Percentiles rank a stretch among this genome's conserved stretches.
Conservation (phyloP, 2,888 invertebrate species). For the Lasioglossum lativentre region DNA sequence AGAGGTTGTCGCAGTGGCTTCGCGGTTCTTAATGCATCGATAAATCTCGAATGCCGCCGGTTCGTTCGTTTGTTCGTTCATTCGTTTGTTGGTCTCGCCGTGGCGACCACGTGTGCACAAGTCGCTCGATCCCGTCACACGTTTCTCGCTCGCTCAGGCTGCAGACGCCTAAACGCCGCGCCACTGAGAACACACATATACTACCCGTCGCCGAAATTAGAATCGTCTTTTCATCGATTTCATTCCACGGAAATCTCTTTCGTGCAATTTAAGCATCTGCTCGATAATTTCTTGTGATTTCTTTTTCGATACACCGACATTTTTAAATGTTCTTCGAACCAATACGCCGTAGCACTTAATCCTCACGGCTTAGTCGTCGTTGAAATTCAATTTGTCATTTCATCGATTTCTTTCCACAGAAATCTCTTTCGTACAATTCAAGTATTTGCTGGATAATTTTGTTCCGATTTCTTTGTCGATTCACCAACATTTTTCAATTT, state of each 20-base stretch:
- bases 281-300: neutral
- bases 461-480: no score
- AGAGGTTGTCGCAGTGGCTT: conserved; percentile 23
- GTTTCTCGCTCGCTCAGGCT: conserved; percentile 34
- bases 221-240: neutral
- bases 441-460: no score
- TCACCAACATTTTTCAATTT: no score
- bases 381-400: no score
- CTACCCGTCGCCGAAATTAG: neutral
- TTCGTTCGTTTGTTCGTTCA: conserved; percentile 34
- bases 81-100: conserved; percentile 27
- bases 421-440: no score
- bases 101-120: conserved; percentile 2
- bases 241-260: neutral
- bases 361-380: no score
- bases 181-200: neutral
- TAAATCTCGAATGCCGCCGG: conserved; percentile 59
- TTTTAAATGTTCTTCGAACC: no score
- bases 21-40: conserved; percentile 65
- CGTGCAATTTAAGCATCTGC: neutral
- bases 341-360: no score
- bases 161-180: neutral
- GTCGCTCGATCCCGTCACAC: conserved; percentile 47
- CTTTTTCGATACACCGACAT: no score
- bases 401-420: no score